Percentiles rank a stretch among this genome's conserved stretches.
phyloP scores from a whole-genome alignment of 37 sponge, comb jelly and placozoan genomes.

The Oopsacas minuta region DNA sequence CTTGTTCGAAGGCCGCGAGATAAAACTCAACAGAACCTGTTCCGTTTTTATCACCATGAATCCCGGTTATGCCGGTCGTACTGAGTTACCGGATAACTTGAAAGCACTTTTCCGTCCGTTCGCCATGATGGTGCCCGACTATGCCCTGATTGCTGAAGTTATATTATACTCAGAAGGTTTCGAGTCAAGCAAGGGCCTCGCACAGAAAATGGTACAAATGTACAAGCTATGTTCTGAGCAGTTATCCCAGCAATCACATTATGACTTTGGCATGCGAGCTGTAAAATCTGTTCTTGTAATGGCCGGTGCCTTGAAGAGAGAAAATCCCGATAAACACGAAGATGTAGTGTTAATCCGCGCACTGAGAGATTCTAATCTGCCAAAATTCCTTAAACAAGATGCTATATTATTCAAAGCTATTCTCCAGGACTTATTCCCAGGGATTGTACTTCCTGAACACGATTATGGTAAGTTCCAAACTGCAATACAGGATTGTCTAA shows the following conservation, averaged over 20 bases:
- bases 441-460: constrained; percentile 76
- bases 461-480: constrained; percentile 84
- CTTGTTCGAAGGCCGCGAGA: constrained; percentile 95
- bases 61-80: constrained; percentile 96
- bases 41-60: constrained; percentile 98
- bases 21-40: constrained; percentile 79
- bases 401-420: constrained; percentile 87
- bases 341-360: constrained; percentile 91
- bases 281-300: constrained; percentile 97
- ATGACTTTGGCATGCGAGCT: constrained; percentile 97
- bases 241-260: constrained; percentile 93
- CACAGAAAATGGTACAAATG: constrained; percentile 95
- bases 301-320: constrained; percentile 92
- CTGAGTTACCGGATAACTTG: constrained; percentile 94
- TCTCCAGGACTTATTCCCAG: constrained; percentile 85
- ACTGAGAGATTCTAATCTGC: constrained; percentile 92
- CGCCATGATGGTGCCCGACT: constrained; percentile 99
- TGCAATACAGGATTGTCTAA: constrained; percentile 51
- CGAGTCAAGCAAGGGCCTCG: constrained; percentile 82
- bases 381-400: constrained; percentile 90
- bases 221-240: constrained; percentile 98
- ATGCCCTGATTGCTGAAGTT: constrained; percentile 96
- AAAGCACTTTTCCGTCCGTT: constrained; percentile 98
- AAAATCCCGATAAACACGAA: constrained; percentile 75
- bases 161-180: constrained; percentile 97